Percentiles rank a stretch among this genome's conserved stretches.
Evolutionary conservation across 2,113 vertebrate genomes (phyloP).

Genomic region (Actinemys pallida): DNA sequence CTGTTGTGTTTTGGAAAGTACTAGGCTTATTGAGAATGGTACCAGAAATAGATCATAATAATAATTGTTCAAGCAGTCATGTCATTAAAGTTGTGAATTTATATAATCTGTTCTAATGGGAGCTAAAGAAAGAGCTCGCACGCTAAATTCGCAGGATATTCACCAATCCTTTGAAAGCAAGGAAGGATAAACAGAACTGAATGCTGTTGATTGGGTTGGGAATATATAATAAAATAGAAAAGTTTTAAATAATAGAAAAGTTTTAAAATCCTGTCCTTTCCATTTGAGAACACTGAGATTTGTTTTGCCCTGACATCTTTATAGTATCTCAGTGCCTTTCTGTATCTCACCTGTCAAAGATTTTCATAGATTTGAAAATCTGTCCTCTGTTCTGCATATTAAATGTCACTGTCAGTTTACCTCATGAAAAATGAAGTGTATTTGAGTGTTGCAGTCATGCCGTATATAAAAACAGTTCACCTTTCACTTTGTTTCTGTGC

Average conservation of each 20-base stretch:
- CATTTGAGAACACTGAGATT: slow-evolving; percentile 11
- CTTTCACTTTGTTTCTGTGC: slow-evolving; percentile 72
- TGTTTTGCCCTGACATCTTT: slow-evolving; percentile 1
- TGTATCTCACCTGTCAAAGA: slow-evolving; percentile 67
- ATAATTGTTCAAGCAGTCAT: not conserved
- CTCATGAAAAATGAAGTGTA: slow-evolving; percentile 85
- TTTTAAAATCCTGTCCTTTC: slow-evolving; percentile 25
- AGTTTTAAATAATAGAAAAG: slow-evolving; percentile 6
- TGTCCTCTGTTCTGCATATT: slow-evolving; percentile 74
- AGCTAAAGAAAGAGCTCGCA: not conserved
- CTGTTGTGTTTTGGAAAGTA: not conserved
- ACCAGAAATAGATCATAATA: not conserved
- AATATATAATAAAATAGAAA: slow-evolving; percentile 12
- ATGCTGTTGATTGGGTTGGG: slow-evolving; percentile 9
- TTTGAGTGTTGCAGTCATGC: slow-evolving; percentile 84
- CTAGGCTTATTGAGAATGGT: not conserved
- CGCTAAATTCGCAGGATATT: not conserved
- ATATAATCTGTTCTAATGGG: not conserved
- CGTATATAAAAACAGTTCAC: slow-evolving; percentile 83
- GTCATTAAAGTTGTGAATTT: not conserved
- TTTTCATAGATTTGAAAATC: slow-evolving; percentile 75
- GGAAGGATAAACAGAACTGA: not conserved
- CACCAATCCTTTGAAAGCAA: not conserved
- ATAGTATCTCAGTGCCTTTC: not conserved
- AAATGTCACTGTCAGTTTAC: slow-evolving; percentile 89